Evolutionary conservation across 2,113 vertebrate genomes (phyloP).

Genomic region (Vombatus ursinus): DNA sequence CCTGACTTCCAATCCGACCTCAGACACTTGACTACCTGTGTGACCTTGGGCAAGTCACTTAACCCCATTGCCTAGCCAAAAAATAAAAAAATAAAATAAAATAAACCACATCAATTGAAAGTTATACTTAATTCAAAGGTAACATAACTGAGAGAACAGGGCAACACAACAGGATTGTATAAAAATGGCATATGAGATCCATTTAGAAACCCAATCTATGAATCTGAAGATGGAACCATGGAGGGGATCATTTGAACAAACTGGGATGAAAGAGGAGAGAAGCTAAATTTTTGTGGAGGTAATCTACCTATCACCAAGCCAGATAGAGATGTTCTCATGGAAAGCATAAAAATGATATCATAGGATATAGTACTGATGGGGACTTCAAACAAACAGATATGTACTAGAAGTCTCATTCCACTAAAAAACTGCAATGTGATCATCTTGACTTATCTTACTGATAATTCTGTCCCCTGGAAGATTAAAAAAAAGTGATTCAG

Average conservation of each 20-base stretch:
- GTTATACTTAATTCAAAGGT: neutral
- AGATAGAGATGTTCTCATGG: neutral
- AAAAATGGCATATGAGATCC: neutral
- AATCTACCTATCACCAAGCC: neutral
- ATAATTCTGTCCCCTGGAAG: neutral
- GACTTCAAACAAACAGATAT: neutral
- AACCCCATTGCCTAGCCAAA: too few relatives aligned
- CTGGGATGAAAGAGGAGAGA: neutral
- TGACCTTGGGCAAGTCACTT: too few relatives aligned
- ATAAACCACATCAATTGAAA: neutral
- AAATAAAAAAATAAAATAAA: too few relatives aligned
- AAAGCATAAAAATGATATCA: neutral
- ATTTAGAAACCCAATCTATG: neutral
- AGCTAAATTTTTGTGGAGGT: neutral
- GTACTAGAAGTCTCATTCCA: neutral
- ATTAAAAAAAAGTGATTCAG: neutral
- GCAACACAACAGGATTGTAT: neutral
- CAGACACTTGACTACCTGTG: too few relatives aligned
- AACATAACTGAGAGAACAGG: neutral
- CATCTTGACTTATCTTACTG: neutral
- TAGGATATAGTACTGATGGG: neutral
- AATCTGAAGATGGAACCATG: neutral
- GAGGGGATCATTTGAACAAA: too few relatives aligned
- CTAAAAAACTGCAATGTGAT: neutral
- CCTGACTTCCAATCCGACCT: too few relatives aligned